Percentiles rank a stretch among this genome's conserved stretches.
Conservation (phyloP, 2,797 vertebrate species). For the Cryptoprocta ferox region DNA sequence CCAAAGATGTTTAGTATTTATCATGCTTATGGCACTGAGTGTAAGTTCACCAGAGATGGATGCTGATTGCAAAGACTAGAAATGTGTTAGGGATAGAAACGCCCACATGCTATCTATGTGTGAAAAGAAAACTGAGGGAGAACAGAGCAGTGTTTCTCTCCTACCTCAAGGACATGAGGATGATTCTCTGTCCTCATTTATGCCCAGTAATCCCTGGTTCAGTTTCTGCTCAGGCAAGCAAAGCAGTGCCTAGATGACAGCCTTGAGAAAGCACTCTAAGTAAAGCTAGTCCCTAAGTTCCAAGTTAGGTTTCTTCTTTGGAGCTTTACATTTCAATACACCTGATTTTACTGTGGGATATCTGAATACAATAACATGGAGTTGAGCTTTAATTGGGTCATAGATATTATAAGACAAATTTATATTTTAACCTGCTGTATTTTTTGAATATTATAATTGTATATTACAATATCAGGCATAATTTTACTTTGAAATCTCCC, state of each 20-base stretch:
- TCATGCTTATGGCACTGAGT: background rate
- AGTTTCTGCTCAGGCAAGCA: background rate
- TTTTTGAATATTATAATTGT: background rate
- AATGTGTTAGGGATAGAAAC: background rate
- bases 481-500: slow-evolving; percentile 45
- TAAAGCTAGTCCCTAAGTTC: background rate
- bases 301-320: background rate
- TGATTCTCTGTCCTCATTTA: background rate
- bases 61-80: slow-evolving; percentile 17
- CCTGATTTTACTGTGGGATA: background rate
- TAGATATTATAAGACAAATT: background rate
- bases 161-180: background rate
- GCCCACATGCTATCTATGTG: background rate
- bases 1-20: background rate
- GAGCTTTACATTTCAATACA: background rate
- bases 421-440: background rate
- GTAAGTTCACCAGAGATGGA: background rate
- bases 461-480: background rate
- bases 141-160: background rate
- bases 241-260: background rate
- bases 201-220: background rate
- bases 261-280: background rate
- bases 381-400: background rate
- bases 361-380: background rate
- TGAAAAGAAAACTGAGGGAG: background rate